A percentile compares a stretch with the other conserved stretches of the same genome.
phyloP scores from a whole-genome alignment of 1,140 invertebrate genomes.

The Drosophila serrata region DNA sequence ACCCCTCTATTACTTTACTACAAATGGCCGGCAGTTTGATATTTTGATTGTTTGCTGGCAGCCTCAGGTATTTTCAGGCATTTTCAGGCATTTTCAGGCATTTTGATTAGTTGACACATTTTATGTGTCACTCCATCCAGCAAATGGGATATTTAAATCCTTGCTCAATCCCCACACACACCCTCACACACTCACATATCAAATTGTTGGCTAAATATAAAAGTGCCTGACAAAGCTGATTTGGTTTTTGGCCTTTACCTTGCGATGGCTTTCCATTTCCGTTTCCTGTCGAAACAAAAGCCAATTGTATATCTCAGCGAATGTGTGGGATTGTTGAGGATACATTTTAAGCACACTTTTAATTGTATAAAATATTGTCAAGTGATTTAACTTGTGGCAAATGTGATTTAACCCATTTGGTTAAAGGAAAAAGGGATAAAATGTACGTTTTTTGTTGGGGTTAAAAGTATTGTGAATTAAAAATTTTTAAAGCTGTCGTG shows the following conservation, averaged over 20 bases:
- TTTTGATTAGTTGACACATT: slow-evolving; percentile 83
- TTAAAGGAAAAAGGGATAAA: not conserved
- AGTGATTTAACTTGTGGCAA: not conserved
- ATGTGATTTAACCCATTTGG: slow-evolving; percentile 14
- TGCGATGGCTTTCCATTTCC: slow-evolving; percentile 1
- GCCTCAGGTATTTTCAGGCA: slow-evolving; percentile 26
- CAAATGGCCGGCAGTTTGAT: slow-evolving; percentile 73
- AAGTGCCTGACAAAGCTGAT: slow-evolving; percentile 41
- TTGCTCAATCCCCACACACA: not conserved
- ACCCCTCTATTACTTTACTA: slow-evolving; percentile 45
- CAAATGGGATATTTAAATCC: slow-evolving; percentile 39
- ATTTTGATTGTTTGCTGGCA: slow-evolving; percentile 67
- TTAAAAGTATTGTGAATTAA: too few relatives aligned
- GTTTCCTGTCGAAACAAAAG: slow-evolving; percentile 23
- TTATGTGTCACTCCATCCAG: slow-evolving; percentile 39
- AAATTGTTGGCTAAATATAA: slow-evolving; percentile 38
- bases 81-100: slow-evolving; percentile 42
- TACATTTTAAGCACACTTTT: slow-evolving; percentile 15
- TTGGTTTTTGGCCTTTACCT: slow-evolving; percentile 25
- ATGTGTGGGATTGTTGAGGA: slow-evolving; percentile 2
- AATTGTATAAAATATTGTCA: slow-evolving; percentile 36
- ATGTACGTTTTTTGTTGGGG: not conserved
- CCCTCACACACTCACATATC: not conserved
- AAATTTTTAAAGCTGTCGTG: too few relatives aligned
- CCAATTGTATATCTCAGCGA: not conserved